A percentile compares a stretch with the other conserved stretches of the same genome.
phyloP scores from a whole-genome alignment of 1,140 invertebrate species.

The Zaprionus davidi region DNA sequence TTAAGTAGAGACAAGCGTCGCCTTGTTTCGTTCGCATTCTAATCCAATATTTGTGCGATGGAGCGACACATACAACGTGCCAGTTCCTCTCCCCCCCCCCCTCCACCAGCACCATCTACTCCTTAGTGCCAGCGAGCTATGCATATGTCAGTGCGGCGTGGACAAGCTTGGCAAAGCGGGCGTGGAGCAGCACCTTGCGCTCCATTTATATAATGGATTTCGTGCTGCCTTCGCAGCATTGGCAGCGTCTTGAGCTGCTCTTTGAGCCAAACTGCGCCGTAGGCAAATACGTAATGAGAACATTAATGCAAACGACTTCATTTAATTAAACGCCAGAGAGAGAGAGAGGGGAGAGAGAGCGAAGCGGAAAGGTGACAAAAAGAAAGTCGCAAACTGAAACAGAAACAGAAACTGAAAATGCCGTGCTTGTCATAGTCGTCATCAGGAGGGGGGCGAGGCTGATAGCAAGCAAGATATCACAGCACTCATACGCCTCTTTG shows the following conservation, averaged over 20 bases:
- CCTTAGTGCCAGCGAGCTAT: background rate
- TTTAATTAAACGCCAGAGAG: slow-evolving; percentile 72
- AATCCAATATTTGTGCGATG: slow-evolving; percentile 11
- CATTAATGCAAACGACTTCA: slow-evolving; percentile 82
- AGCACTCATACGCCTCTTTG: slow-evolving; percentile 54
- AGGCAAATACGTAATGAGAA: slow-evolving; percentile 77
- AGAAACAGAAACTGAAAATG: slow-evolving; percentile 31
- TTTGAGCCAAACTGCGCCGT: slow-evolving; percentile 39
- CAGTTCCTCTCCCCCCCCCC: too few relatives aligned
- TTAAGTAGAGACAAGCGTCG: slow-evolving; percentile 21
- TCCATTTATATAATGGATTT: slow-evolving; percentile 76
- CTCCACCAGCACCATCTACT: too few relatives aligned
- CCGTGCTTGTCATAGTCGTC: slow-evolving; percentile 61
- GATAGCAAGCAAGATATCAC: slow-evolving; percentile 31
- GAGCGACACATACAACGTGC: background rate
- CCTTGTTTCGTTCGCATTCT: slow-evolving; percentile 1
- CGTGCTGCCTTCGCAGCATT: slow-evolving; percentile 27
- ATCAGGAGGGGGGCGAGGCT: slow-evolving; percentile 33
- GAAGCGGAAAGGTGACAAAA: slow-evolving; percentile 3
- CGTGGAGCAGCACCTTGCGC: slow-evolving; percentile 52
- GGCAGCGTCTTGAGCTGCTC: slow-evolving; percentile 27
- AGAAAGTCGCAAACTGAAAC: slow-evolving; percentile 20
- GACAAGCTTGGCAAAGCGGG: background rate
- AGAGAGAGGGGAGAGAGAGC: slow-evolving; percentile 5
- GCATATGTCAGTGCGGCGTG: slow-evolving; percentile 29